phyloP scores from a whole-genome alignment of 35 echinoderm and acorn worm genomes.

The Ophiothrix spiculata region DNA sequence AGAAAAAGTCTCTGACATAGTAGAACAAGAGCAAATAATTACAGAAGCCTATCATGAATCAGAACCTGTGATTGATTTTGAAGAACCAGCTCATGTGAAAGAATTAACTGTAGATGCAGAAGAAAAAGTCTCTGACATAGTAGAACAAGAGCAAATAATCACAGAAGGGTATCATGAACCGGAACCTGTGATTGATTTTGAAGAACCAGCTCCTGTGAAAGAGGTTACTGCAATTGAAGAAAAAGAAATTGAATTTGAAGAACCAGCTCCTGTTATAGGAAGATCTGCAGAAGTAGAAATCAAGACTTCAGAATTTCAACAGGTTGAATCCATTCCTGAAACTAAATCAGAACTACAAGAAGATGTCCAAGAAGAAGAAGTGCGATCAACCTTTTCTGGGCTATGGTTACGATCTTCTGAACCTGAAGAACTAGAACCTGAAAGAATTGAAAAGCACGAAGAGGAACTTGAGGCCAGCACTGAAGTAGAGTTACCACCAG shows the following conservation, averaged over 20 bases:
- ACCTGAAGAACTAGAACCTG: neutral
- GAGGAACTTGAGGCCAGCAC: conserved; percentile 3
- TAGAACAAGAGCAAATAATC: too few species aligned
- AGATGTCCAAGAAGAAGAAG: conserved; percentile 23
- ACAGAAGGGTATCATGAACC: too few species aligned
- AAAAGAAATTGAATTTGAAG: conserved; percentile 11
- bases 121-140: too few species aligned
- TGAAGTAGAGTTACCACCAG: neutral
- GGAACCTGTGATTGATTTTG: neutral
- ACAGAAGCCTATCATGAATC: too few species aligned
- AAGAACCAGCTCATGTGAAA: too few species aligned
- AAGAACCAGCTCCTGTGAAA: neutral
- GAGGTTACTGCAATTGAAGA: neutral
- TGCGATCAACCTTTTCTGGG: neutral
- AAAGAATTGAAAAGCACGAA: neutral
- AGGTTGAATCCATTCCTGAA: conserved; percentile 33
- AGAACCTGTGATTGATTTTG: too few species aligned
- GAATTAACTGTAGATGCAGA: too few species aligned
- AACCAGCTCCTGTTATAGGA: neutral
- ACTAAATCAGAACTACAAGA: conserved; percentile 19
- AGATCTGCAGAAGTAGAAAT: neutral
- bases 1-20: too few species aligned
- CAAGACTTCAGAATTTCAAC: conserved; percentile 13
- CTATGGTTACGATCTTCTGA: neutral
- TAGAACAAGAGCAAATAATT: too few species aligned